phyloP scores from a whole-genome alignment of 1,140 invertebrate species.

The Manduca sexta region DNA sequence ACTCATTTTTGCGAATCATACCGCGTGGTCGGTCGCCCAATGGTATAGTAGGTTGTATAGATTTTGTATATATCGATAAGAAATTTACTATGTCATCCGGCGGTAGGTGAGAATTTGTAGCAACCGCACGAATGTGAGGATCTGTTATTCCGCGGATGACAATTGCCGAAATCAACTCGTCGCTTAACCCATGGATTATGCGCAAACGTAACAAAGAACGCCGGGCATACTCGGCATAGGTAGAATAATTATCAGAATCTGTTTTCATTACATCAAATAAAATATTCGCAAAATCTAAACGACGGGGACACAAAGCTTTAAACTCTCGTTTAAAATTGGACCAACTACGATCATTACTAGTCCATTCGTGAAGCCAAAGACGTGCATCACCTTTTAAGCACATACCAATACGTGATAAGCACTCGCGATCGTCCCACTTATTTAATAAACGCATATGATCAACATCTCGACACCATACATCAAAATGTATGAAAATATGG shows the following conservation, averaged over 20 bases:
- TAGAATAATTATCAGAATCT: conserved; percentile 16
- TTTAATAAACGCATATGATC: conserved; percentile 13
- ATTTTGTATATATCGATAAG: conserved; percentile 18
- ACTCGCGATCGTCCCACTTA: conserved; percentile 21
- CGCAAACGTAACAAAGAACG: conserved; percentile 11
- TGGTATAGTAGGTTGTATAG: background rate
- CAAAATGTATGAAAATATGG: conserved; percentile 21
- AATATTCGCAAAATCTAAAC: conserved; percentile 16
- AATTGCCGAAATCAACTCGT: conserved; percentile 9
- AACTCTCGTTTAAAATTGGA: conserved; percentile 7
- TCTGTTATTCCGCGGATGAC: conserved; percentile 13
- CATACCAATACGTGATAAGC: conserved; percentile 17
- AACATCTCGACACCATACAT: conserved; percentile 23
- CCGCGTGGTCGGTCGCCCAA: too few relatives aligned
- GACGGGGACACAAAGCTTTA: background rate
- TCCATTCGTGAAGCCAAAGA: conserved; percentile 1
- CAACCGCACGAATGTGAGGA: conserved; percentile 17
- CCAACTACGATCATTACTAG: conserved; percentile 5
- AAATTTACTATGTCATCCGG: conserved; percentile 11
- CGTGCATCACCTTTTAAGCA: conserved; percentile 7
- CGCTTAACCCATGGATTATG: conserved; percentile 16
- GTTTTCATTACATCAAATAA: conserved; percentile 15
- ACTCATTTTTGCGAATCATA: too few relatives aligned
- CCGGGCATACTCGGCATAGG: conserved; percentile 20
- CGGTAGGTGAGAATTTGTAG: conserved; percentile 15